Evolutionary conservation across 2,888 invertebrate genomes (phyloP), one percentile per base, ranked within the genome.

Genomic region (Biston stratarius): DNA sequence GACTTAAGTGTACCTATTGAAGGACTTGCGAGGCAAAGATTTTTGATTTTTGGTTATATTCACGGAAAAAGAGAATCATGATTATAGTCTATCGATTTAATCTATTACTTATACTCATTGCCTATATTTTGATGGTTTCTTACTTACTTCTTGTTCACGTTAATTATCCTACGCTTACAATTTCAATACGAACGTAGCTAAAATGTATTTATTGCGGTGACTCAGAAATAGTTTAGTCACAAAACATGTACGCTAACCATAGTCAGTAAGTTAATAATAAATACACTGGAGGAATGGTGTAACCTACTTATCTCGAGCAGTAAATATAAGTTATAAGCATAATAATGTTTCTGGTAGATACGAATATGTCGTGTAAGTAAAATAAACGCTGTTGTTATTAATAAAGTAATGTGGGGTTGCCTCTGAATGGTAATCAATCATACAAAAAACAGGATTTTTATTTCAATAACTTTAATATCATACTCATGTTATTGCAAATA

Each of bases 311-410:
- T 38, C 38, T 44, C n/a, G 6, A 44, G 12, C 44, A n/a, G 44
- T n/a, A 12, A 12, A 80, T 80, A 74, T 38, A 84, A 82, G 80
- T 76, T 66, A 62, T 66, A 24, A 5, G n/a, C 44, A 15, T 45
- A 14, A 14, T 45, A 14, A 45, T 45, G n/a, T n/a, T 45, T n/a
- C n/a, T 45, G n/a, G n/a, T 45, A 45, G 45, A 8, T 14, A 6
- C 14, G 14, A 14, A 8, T 45, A 45, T 45, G 7, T 45, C 45
- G 14, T 45, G 14, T 45, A 38, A 38, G 6, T 42, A 24, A 24
- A 24, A 24, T 47, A 47, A 47, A 5, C 45, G 8, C n/a, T 14
- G 1, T 45, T 45, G 8, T 24, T 48, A 48, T 24, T 48, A 48
- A 24, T 48, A 48, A 10, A 11, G 11, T 8, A 51, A 34, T 34